A percentile compares a stretch with the other conserved stretches of the same genome.
Conservation (phyloP, 2,113 vertebrate genomes). For the Cygnus buccinator region DNA sequence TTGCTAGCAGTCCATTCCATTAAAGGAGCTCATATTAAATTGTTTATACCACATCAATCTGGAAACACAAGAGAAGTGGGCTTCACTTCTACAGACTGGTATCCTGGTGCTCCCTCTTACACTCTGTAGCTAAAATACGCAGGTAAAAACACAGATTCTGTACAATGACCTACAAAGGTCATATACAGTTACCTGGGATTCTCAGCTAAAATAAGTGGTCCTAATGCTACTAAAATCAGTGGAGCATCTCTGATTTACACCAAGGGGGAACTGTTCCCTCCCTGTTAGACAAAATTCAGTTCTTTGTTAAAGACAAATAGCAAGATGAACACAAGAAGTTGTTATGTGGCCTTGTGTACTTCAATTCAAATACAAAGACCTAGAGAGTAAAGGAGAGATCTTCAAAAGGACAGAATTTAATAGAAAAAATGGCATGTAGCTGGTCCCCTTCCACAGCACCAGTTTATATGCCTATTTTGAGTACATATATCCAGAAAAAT, state of each 20-base stretch:
- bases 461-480: not conserved
- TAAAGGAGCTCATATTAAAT: not conserved
- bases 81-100: not conserved
- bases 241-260: not conserved
- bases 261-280: not conserved
- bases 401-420: not conserved
- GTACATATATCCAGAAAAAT: not conserved
- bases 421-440: not conserved
- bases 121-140: not conserved
- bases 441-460: not conserved
- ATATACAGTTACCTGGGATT: not conserved
- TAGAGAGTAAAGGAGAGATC: not conserved
- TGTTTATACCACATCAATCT: not conserved
- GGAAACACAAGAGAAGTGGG: not conserved
- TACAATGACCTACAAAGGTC: not conserved
- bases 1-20: not conserved
- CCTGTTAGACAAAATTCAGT: not conserved
- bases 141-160: not conserved
- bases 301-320: not conserved
- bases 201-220: not conserved
- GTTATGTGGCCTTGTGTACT: not conserved
- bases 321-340: not conserved
- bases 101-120: not conserved
- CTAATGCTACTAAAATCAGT: not conserved
- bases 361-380: not conserved